A percentile compares a stretch with the other conserved stretches of the same genome.
Conservation (phyloP, 2,888 invertebrate species). For the Leucophora obtusa region DNA sequence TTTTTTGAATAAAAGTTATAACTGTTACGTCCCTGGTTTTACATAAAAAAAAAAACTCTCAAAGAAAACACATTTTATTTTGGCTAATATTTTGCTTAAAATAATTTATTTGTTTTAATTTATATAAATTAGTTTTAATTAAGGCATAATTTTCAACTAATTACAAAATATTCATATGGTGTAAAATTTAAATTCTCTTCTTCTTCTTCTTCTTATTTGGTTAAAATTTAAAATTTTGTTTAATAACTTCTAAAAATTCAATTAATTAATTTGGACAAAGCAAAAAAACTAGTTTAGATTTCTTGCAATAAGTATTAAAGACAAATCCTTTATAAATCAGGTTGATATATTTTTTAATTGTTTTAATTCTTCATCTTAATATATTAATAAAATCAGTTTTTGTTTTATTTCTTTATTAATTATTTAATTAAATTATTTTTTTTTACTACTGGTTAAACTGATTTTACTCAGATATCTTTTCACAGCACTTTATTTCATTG, state of each 20-base stretch:
- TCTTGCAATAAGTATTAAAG: not conserved
- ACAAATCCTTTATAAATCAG: conserved; percentile 31
- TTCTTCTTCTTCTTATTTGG: conserved; percentile 25
- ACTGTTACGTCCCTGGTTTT: no score
- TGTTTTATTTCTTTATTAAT: not conserved
- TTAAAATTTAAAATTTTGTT: conserved; percentile 50
- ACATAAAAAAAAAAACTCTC: no score
- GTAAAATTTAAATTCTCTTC: conserved; percentile 55
- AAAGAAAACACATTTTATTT: not conserved
- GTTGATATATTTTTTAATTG: conserved; percentile 30
- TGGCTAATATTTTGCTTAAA: conserved; percentile 59
- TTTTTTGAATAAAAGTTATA: no score
- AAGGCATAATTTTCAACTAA: conserved; percentile 64
- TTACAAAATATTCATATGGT: conserved; percentile 58
- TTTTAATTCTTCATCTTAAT: conserved; percentile 19
- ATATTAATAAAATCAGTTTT: conserved; percentile 55
- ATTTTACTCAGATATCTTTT: conserved; percentile 66
- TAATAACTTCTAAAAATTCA: conserved; percentile 31
- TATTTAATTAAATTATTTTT: conserved; percentile 33
- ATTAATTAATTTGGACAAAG: conserved; percentile 29
- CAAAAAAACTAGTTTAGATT: not conserved
- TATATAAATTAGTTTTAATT: conserved; percentile 61
- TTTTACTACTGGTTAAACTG: conserved; percentile 61
- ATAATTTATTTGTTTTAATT: conserved; percentile 56
- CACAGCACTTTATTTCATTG: conserved; percentile 69